Base-by-base conservation (phyloP, 1,140 invertebrate genomes). In the Proctacanthus coquilletti region DNA sequence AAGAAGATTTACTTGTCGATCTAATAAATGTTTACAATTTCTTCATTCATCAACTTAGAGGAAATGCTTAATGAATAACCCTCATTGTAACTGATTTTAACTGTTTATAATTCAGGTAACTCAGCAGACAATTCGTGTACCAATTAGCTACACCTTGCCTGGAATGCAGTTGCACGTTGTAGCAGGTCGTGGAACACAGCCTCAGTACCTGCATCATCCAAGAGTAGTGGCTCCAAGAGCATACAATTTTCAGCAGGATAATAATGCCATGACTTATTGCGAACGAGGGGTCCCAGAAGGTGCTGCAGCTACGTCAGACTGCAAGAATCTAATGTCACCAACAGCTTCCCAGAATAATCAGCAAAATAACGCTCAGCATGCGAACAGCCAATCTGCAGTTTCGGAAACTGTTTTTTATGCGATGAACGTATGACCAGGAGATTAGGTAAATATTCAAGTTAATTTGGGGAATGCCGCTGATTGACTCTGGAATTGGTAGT, bases 261-360 rank as follows among this genome's bases (percentile, higher is more conserved):
- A 56, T 31, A 63, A 46, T 43, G 51, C 56, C 9, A 50, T 58
- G 25, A 60, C 58, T 33, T 63, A 65, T 6, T 66, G 66, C 18
- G 72, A 75, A 50, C 63, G 72, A 8, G 72, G 72, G 2, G 70
- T 75, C 5, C 72, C 73, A 4, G 73, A 75, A 45, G 73, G 73
- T 14, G 72, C 71, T 0, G 72, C 70, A 25, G 64, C 70, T 1
- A 65, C 69, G 0, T 59, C 69, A 3, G 56, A 56, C 23, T 61
- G 53, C 41, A 39, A 53, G 36, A 54, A 50, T 18, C 64, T 65
- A 52, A 60, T 66, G 5, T 66, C 65, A 17, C 63, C 63, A 5
- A 62, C 61, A 11, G 52, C 54, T 13, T 50, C 55, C 13, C 52
- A 63, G 30, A 53, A 61, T 23, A 40, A 44, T 5, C 49, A 49